Evolutionary conservation across 2,888 invertebrate species (phyloP), one percentile per base, ranked within the genome.

Genomic region (Odontocolon sp.): DNA sequence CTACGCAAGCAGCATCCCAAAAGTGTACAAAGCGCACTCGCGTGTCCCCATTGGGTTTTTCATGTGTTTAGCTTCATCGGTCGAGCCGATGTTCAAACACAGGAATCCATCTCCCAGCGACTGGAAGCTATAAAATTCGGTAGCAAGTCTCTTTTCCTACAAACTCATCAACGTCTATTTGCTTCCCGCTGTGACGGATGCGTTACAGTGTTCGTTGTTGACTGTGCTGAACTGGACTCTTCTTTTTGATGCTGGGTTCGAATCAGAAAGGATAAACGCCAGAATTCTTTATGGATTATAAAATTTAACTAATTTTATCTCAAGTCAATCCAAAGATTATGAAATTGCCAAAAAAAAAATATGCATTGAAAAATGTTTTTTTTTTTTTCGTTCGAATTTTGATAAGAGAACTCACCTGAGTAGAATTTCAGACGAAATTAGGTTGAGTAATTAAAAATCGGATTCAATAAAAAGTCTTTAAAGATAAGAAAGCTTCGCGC

Each of bases 1-100:
- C 86, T 86, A 86, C 69, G 85, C 81, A 86, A 86, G 82, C 86
- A 84, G 72, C 80, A 56, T 77, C 63, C 64, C 50, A 70, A 56
- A 63, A 84, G 70, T 64, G 26, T 59, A 63, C 28, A 79, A 79
- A 77, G 78, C 54, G 75, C 72, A 77, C 78, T 50, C n/a, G n/a
- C n/a, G 38, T 64, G 68, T 57, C 42, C 63, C 70, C 38, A n/a
- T 8, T 66, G 80, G 76, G 56, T 69, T 63, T 56, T 47, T 54
- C 59, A 52, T 70, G 50, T 77, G 78, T 77, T 75, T 80, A 75
- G 70, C 80, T 67, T 77, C 52, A 56, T 67, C 57, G 45, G 59
- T 61, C 75, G 81, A 83, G 80, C 84, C 78, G 66, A 82, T 73
- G 52, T 54, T 80, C 81, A 82, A 84, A 83, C 80, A 83, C 38